These are phyloP conservation scores for Eclectus roratus DNA, from an alignment of 2,113 vertebrate genomes.

Conservation along the genomic window DNA sequence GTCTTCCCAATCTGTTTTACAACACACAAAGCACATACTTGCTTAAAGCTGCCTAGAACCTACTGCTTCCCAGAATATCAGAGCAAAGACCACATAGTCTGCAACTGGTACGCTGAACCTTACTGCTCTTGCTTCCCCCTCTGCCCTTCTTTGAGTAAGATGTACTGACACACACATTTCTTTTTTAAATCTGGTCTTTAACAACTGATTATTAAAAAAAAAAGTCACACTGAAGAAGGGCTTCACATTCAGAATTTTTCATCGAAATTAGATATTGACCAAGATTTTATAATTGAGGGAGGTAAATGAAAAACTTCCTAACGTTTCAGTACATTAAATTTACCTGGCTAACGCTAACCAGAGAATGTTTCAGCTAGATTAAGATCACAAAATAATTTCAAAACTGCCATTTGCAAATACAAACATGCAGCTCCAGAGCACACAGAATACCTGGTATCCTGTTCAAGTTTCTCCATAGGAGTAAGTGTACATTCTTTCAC, in stretches of 20 bases:
- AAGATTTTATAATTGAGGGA: not conserved
- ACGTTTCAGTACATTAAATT: rapidly evolving
- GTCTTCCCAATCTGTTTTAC: not conserved
- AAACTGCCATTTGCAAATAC: not conserved
- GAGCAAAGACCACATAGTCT: not conserved
- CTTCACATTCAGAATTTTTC: not conserved
- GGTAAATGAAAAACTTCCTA: not conserved
- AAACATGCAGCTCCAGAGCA: not conserved
- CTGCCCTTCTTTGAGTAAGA: not conserved
- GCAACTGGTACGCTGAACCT: not conserved
- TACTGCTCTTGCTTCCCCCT: not conserved
- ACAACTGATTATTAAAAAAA: not conserved
- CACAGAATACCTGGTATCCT: not conserved
- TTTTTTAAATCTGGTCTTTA: not conserved
- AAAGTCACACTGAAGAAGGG: not conserved
- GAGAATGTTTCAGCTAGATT: not conserved
- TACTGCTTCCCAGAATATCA: not conserved
- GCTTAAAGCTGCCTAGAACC: not conserved
- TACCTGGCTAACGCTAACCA: not conserved
- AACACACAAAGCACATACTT: not conserved
- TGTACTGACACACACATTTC: not conserved
- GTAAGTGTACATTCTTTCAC: not conserved
- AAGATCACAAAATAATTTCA: not conserved
- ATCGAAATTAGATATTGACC: not conserved
- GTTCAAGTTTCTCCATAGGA: not conserved